A percentile compares a stretch with the other conserved stretches of the same genome.
These are phyloP conservation scores for Oryzias javanicus DNA, from an alignment of 2,113 vertebrate species.

Conservation along the genomic window DNA sequence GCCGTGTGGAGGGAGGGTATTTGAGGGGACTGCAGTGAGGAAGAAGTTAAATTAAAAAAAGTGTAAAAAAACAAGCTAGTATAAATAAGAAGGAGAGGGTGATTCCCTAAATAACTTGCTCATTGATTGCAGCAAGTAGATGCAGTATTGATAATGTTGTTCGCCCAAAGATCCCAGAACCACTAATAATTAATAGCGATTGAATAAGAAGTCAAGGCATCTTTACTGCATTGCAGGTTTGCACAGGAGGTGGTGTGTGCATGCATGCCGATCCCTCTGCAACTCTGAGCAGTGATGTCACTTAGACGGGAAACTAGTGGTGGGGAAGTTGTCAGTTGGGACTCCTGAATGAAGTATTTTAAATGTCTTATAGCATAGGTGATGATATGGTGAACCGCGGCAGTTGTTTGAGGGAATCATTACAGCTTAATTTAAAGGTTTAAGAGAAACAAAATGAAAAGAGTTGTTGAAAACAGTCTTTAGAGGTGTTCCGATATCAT, in stretches of 20 bases:
- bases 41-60: slow-evolving; percentile 16
- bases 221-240: slow-evolving; percentile 69
- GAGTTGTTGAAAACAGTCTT: no score
- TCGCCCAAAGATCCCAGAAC: slow-evolving; percentile 62
- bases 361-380: no score
- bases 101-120: slow-evolving; percentile 70
- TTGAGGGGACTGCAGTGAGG: slow-evolving; percentile 15
- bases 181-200: slow-evolving; percentile 71
- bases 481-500: no score
- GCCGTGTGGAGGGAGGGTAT: slow-evolving; percentile 13
- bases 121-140: slow-evolving; percentile 68
- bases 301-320: background rate
- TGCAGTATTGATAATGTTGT: slow-evolving; percentile 73
- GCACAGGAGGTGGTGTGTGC: slow-evolving; percentile 15
- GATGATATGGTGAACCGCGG: no score
- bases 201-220: slow-evolving; percentile 50
- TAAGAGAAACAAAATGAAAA: no score
- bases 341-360: no score
- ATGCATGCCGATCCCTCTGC: background rate
- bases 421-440: no score
- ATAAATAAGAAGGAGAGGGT: slow-evolving; percentile 20
- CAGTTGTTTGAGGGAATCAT: no score
- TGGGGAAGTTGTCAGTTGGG: background rate
- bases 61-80: slow-evolving; percentile 20
- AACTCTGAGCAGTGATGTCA: background rate